Conservation (phyloP, 1,140 invertebrate species). For the Carcinoscorpius rotundicauda region DNA sequence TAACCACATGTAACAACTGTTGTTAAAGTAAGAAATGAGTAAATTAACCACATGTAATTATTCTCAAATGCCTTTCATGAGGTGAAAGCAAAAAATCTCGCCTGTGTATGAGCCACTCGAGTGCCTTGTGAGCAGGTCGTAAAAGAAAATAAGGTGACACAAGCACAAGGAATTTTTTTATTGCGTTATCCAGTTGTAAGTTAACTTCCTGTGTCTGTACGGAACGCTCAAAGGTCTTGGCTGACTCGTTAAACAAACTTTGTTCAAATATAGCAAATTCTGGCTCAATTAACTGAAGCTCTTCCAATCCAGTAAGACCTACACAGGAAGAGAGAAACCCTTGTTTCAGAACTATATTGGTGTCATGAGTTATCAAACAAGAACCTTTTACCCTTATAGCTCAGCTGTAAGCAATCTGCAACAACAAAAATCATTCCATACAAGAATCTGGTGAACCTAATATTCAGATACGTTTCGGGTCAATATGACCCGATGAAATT, state of each 20-base stretch:
- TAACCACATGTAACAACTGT: no score
- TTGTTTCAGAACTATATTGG: no score
- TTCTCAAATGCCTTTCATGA: no score
- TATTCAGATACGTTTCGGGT: no score
- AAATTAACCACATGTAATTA: no score
- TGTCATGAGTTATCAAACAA: no score
- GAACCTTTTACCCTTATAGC: no score
- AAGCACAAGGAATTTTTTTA: conserved; percentile 65
- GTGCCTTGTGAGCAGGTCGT: conserved; percentile 66
- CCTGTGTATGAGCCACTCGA: conserved; percentile 82
- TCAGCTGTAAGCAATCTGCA: no score
- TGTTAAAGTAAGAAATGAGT: no score
- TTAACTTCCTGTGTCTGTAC: conserved; percentile 62
- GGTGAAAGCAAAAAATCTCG: conserved; percentile 17
- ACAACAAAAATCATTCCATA: no score
- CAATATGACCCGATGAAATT: no score
- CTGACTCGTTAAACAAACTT: conserved; percentile 58
- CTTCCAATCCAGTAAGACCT: conserved; percentile 54
- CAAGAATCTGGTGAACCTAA: no score
- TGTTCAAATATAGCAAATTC: conserved; percentile 57
- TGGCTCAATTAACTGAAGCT: conserved; percentile 56
- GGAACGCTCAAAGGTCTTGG: conserved; percentile 62
- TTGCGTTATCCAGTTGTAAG: conserved; percentile 53
- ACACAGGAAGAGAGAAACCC: neutral
- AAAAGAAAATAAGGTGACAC: conserved; percentile 78